These are phyloP conservation scores for Drosophila prosaltans DNA, from an alignment of 1,140 invertebrate species.

Conservation along the genomic window DNA sequence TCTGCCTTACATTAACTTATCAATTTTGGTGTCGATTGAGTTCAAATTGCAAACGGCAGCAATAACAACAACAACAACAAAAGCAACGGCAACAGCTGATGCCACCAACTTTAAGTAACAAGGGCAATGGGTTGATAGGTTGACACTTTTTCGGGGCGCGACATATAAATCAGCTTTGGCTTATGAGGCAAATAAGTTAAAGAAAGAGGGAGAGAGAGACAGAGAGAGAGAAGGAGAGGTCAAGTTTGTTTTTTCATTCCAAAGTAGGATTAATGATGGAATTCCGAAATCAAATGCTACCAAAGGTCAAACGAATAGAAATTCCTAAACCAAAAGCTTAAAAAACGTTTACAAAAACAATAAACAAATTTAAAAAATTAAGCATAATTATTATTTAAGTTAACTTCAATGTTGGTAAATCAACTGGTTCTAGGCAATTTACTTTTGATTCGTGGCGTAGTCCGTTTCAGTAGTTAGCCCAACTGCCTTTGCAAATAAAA, in stretches of 20 bases:
- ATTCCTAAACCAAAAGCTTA: not conserved
- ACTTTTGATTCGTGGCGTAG: too few species aligned
- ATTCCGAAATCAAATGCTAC: not conserved
- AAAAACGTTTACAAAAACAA: not conserved
- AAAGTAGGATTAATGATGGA: conserved; percentile 6
- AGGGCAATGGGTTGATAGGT: conserved; percentile 65
- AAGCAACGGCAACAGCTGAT: conserved; percentile 54
- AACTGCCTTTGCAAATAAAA: too few species aligned
- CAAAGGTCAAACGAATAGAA: not conserved
- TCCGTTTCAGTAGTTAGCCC: too few species aligned
- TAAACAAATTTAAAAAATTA: not conserved
- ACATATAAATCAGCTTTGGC: conserved; percentile 71
- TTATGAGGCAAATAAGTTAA: conserved; percentile 31
- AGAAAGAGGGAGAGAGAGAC: not conserved
- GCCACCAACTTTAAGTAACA: conserved; percentile 55
- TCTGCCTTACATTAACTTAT: conserved; percentile 69
- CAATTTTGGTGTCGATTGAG: conserved; percentile 74
- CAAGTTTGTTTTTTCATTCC: not conserved
- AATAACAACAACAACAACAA: conserved; percentile 8
- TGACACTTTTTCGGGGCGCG: conserved; percentile 72
- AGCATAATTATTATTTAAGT: too few species aligned
- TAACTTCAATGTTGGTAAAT: too few species aligned
- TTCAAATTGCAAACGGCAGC: conserved; percentile 65
- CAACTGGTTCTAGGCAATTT: too few species aligned
- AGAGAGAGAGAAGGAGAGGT: conserved; percentile 6